Percentiles rank a stretch among this genome's conserved stretches.
phyloP scores from a whole-genome alignment of 1,140 invertebrate species.

The Phocides pigmalion region DNA sequence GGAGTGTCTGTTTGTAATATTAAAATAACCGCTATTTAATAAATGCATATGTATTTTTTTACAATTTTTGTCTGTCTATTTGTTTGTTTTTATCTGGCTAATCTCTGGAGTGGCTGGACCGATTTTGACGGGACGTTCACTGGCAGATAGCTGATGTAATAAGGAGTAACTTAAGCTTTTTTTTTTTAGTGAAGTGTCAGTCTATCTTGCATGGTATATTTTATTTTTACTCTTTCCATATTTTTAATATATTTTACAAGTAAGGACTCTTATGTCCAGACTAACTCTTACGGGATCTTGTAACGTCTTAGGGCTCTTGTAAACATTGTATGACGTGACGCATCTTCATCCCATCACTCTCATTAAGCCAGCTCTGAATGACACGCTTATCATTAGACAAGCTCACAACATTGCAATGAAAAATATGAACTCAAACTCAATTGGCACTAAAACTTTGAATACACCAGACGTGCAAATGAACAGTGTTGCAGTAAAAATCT shows the following conservation, averaged over 20 bases:
- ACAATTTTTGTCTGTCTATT: too few relatives aligned
- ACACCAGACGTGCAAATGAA: conserved; percentile 31
- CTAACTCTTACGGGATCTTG: background rate
- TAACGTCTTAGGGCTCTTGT: background rate
- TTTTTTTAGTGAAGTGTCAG: too few relatives aligned
- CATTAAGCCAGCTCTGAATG: conserved; percentile 10
- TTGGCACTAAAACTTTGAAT: conserved; percentile 31
- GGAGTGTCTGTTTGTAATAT: too few relatives aligned
- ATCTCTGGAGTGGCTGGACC: too few relatives aligned
- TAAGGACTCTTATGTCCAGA: background rate
- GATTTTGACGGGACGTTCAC: too few relatives aligned
- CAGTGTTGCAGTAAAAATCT: conserved; percentile 29
- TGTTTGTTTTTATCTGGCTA: too few relatives aligned
- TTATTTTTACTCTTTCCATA: background rate
- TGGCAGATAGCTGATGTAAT: too few relatives aligned
- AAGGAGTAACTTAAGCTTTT: too few relatives aligned
- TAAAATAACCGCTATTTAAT: too few relatives aligned
- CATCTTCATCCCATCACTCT: background rate
- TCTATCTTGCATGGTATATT: background rate
- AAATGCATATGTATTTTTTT: too few relatives aligned
- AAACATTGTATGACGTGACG: conserved; percentile 3
- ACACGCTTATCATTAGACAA: background rate
- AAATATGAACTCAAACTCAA: conserved; percentile 2
- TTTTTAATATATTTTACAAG: background rate
- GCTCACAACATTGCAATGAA: conserved; percentile 8